Evolutionary conservation across 2,797 vertebrate genomes (phyloP).

Genomic region (Vireo griseus): DNA sequence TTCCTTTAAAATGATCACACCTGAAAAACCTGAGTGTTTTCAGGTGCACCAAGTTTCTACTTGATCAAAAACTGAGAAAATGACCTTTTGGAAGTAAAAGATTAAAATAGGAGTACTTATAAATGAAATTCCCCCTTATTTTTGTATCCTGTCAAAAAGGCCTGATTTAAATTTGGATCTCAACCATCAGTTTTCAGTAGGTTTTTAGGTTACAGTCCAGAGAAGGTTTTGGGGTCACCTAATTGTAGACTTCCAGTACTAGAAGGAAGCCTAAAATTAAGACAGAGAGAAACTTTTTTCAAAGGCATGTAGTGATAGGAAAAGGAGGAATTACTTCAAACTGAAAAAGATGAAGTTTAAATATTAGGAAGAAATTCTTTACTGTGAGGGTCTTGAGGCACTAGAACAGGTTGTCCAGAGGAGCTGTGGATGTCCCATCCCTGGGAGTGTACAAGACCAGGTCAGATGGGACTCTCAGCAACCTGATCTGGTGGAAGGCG

Average conservation of each 20-base stretch:
- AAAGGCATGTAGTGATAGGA: background rate
- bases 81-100: fast-evolving
- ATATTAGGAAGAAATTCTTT: background rate
- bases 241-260: background rate
- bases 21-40: background rate
- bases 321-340: background rate
- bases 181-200: background rate
- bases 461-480: background rate
- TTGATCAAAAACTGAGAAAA: background rate
- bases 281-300: background rate
- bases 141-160: background rate
- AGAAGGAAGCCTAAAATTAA: background rate
- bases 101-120: background rate
- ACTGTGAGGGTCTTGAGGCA: background rate
- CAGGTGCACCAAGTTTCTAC: background rate
- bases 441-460: background rate
- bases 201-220: background rate
- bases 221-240: background rate
- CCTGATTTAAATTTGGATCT: background rate
- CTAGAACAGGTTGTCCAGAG: background rate
- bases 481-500: background rate
- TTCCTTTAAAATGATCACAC: background rate
- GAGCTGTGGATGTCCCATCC: background rate
- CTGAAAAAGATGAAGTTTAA: background rate
- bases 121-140: background rate